These are phyloP conservation scores for Monochamus alternatus DNA, from an alignment of 2,888 invertebrate species.

Conservation along the genomic window DNA sequence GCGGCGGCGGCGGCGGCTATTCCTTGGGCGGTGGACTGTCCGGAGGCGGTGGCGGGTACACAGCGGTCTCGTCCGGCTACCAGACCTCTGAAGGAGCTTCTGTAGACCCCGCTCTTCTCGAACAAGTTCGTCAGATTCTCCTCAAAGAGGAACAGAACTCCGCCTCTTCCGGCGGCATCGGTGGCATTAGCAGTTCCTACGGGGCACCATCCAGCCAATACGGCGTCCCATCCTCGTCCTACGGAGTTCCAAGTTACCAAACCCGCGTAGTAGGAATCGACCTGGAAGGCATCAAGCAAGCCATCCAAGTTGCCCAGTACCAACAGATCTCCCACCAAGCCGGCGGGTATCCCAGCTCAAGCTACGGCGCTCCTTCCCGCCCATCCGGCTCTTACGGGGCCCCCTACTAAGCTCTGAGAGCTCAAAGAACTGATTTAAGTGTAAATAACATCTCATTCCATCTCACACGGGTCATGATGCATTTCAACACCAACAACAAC, in stretches of 20 bases:
- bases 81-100: slow-evolving; percentile 88
- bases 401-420: slow-evolving; percentile 54
- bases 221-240: slow-evolving; percentile 79
- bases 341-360: slow-evolving; percentile 72
- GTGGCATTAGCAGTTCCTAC: slow-evolving; percentile 71
- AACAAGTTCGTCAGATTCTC: slow-evolving; percentile 89
- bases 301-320: slow-evolving; percentile 91
- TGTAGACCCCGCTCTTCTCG: slow-evolving; percentile 85
- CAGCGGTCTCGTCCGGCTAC: slow-evolving; percentile 84
- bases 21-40: slow-evolving; percentile 59
- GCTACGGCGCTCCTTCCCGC: slow-evolving; percentile 74
- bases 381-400: slow-evolving; percentile 71
- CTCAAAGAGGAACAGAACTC: slow-evolving; percentile 84
- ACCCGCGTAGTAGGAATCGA: slow-evolving; percentile 87
- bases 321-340: slow-evolving; percentile 78
- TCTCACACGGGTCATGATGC: slow-evolving; percentile 71
- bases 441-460: slow-evolving; percentile 61
- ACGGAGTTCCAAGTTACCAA: slow-evolving; percentile 76
- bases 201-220: slow-evolving; percentile 78
- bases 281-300: slow-evolving; percentile 89
- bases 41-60: slow-evolving; percentile 83
- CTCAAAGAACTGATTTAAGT: slow-evolving; percentile 61
- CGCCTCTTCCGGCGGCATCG: slow-evolving; percentile 73
- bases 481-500: slow-evolving; percentile 60
- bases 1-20: slow-evolving; percentile 67